Evolutionary conservation across 92 coral and sea anemone genomes (phyloP).

Genomic region (Zoanthus sociatus): DNA sequence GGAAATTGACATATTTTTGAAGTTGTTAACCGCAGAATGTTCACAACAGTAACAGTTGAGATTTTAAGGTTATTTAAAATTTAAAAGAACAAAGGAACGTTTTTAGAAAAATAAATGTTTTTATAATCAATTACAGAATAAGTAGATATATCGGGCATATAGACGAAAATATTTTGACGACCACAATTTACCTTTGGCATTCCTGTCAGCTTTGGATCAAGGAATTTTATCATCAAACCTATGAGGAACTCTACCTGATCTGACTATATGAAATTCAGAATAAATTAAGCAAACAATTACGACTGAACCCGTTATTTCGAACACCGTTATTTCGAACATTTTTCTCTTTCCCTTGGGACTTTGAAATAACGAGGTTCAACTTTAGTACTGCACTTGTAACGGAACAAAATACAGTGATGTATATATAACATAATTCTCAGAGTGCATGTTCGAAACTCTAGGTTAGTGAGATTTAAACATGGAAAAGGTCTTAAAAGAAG

Average conservation of each 20-base stretch:
- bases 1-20: not conserved
- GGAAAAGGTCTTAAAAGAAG: not conserved
- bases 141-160: not conserved
- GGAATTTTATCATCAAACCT: slow-evolving; percentile 29
- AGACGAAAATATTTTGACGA: not conserved
- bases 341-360: slow-evolving; percentile 8
- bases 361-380: not conserved
- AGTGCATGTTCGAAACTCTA: no score
- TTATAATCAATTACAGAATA: not conserved
- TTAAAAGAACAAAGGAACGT: not conserved
- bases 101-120: not conserved
- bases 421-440: no score
- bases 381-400: not conserved
- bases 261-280: slow-evolving; percentile 8
- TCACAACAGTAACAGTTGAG: not conserved
- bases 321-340: not conserved
- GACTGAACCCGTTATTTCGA: not conserved
- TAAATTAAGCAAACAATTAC: not conserved
- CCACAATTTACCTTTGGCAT: slow-evolving; percentile 34
- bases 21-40: not conserved
- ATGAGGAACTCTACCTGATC: slow-evolving; percentile 34
- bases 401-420: not conserved
- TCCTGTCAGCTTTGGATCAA: slow-evolving; percentile 45
- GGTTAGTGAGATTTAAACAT: no score
- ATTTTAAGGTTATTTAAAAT: not conserved